A percentile compares a stretch with the other conserved stretches of the same genome.
Conservation (phyloP, 1,140 invertebrate species). For the Parapsyche elsis region DNA sequence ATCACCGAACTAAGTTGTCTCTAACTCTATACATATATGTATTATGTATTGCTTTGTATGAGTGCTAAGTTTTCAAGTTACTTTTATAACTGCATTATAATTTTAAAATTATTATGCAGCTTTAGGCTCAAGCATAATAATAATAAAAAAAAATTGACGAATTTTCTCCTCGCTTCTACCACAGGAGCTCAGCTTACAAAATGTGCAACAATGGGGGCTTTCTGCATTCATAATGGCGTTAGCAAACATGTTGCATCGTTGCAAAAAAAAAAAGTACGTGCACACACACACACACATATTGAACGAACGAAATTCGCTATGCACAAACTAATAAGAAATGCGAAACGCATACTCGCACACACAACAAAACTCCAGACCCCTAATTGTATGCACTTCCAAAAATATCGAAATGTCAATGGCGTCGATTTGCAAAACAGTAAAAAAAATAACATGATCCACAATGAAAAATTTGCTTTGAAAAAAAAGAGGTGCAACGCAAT, state of each 20-base stretch:
- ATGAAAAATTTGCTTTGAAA: background rate
- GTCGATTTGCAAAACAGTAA: background rate
- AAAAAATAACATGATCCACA: background rate
- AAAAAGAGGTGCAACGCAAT: background rate
- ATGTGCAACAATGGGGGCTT: constrained; percentile 46
- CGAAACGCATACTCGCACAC: constrained; percentile 21
- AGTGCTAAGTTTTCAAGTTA: too few relatives aligned
- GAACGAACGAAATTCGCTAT: constrained; percentile 23
- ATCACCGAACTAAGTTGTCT: too few relatives aligned
- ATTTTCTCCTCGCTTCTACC: constrained; percentile 30
- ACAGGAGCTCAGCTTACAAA: constrained; percentile 32
- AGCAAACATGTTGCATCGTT: constrained; percentile 38
- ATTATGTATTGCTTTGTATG: too few relatives aligned
- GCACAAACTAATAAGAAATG: constrained; percentile 40
- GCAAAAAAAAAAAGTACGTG: constrained; percentile 31
- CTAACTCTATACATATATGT: too few relatives aligned
- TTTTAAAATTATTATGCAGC: too few relatives aligned
- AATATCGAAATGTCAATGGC: constrained; percentile 27
- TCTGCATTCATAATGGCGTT: constrained; percentile 41
- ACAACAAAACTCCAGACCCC: background rate
- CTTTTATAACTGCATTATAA: too few relatives aligned
- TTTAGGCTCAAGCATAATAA: background rate
- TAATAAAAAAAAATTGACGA: constrained; percentile 15
- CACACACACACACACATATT: constrained; percentile 1
- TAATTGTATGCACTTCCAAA: constrained; percentile 31